Evolutionary conservation across 2,797 vertebrate species (phyloP), one percentile per base, ranked within the genome.

Genomic region (Brachymystax lenok): DNA sequence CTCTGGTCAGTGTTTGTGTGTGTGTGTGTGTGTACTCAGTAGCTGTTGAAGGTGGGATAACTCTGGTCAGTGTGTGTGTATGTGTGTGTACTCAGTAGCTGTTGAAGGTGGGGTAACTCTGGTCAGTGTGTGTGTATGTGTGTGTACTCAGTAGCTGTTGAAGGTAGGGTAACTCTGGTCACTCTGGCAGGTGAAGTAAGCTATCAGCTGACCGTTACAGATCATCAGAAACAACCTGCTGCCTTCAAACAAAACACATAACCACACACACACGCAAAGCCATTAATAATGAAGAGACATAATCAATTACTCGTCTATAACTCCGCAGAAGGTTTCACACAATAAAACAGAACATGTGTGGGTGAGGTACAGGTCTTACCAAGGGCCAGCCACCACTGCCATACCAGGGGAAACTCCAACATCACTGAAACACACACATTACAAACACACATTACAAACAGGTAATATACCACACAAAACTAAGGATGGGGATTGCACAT

Each of bases 181-280:
- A 66, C 86, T 89, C 59, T 91, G 88, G 75, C 92, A 95, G 70
- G 91, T 88, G 63, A 94, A 94, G 85, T 95, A 92, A 71, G 93
- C 94, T 2, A 95, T 92, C 61, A 95, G 86, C 81, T 96, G 94
- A 73, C 94, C 93, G 1, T 91, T 94, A 86, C 91, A 92, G 82
- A 95, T 93, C 94, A 95, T 95, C 70, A 95, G 83, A 77, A 95
- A 91, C 82, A 95, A 90, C 77, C 94, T 93, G 3, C 92, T 91
- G 19, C 92, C 94, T 95, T 50, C 1, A 69, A 16, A 82, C 63
- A n/a, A 73, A 46, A 46, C 40, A 40, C 4, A 35, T 8, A 40
- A 2, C 8, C 40, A 40, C 21, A 52, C 71, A 35, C 16, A 69
- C 17, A 46, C 3, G 50, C 17, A 35, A 1, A 14, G 21, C 16